phyloP scores from a whole-genome alignment of 2,888 invertebrate genomes.

The Mantis religiosa region DNA sequence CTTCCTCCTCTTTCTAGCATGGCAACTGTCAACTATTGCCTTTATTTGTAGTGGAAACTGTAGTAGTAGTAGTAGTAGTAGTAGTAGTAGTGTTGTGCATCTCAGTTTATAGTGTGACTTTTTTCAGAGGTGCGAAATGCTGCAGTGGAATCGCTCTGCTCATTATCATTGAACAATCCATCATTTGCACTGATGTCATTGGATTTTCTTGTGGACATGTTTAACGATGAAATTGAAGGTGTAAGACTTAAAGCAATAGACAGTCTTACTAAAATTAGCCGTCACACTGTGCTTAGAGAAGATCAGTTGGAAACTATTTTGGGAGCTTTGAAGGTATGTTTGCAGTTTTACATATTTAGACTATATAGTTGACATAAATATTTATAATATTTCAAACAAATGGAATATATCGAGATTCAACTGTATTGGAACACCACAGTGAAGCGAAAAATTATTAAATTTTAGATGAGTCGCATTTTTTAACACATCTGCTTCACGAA shows the following conservation, averaged over 20 bases:
- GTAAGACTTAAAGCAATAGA: conserved; percentile 92
- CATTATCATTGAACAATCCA: conserved; percentile 76
- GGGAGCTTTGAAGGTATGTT: conserved; percentile 77
- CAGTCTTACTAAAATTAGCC: conserved; percentile 83
- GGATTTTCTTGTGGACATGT: conserved; percentile 98
- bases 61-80: too few relatives aligned
- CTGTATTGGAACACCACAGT: too few relatives aligned
- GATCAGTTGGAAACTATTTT: conserved; percentile 96
- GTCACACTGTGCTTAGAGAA: conserved; percentile 83
- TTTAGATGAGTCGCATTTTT: too few relatives aligned
- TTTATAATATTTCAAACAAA: too few relatives aligned
- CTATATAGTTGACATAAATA: too few relatives aligned
- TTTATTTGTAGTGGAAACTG: too few relatives aligned
- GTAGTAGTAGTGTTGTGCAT: too few relatives aligned
- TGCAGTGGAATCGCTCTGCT: conserved; percentile 88
- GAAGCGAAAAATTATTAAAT: too few relatives aligned
- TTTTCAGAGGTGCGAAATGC: conserved; percentile 85
- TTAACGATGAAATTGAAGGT: conserved; percentile 98
- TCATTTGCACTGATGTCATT: conserved; percentile 84
- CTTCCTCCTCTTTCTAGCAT: too few relatives aligned
- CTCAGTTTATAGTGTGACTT: background rate
- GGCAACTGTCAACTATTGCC: too few relatives aligned
- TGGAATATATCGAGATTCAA: too few relatives aligned
- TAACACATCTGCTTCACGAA: too few relatives aligned
- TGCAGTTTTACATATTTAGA: background rate